A percentile compares a stretch with the other conserved stretches of the same genome.
phyloP scores from a whole-genome alignment of 2,113 vertebrate species.

The human (Homo sapiens) region GRCh38 chr1:66834501-66835000 shows the following conservation, averaged over 20 bases:
- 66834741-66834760: neutral
- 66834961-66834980: neutral
- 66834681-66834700: slow-evolving; percentile 8
- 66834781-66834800: neutral
- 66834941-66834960: neutral
- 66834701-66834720: neutral
- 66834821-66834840: neutral
- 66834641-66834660: neutral
- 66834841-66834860: neutral
- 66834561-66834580: slow-evolving; percentile 4
- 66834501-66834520: slow-evolving; percentile 8
- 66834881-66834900: slow-evolving; percentile 34
- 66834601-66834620: neutral
- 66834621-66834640: neutral
- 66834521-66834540: slow-evolving; percentile 13
- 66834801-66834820: neutral
- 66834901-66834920: neutral
- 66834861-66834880: neutral
- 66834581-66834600: neutral
- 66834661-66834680: neutral
- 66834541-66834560: neutral
- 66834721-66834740: neutral
- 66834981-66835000: neutral
- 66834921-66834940: neutral
- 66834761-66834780: neutral